Base-by-base conservation (phyloP, 2,113 vertebrate species). In the Petroica traversi region DNA sequence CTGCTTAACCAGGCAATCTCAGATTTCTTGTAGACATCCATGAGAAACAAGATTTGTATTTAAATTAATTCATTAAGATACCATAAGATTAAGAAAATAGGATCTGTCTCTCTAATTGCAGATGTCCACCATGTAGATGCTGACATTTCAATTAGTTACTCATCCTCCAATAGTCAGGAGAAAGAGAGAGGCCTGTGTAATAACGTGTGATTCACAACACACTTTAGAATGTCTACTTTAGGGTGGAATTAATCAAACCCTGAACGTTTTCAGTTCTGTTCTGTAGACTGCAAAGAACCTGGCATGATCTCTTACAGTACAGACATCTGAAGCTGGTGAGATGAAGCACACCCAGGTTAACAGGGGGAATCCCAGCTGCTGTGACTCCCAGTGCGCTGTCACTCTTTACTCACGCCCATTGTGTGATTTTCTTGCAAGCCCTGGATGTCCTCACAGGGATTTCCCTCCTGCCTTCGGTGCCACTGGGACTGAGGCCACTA, bases 351-450 rank as follows among this genome's bases (percentile, higher is more conserved):
- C 36, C 14, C 26, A n/a, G 43, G n/a, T 49, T 26, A 51, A 8
- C 2, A 31, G 66, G 48, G 55, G 34, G 69, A 38, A 48, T 12
- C 48, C n/a, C 4, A 3, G 15, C 34, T 25, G 45, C 45, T 49
- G 11, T 6, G 19, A 2, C 31, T n/a, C n/a, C n/a, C n/a, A n/a
- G 57, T 2, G 20, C 1, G 0, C 2, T 24, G 17, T 17, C 22
- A 2, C 58, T 52, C 40, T 25, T 58, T 5, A 19, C 8, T 59
- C 64, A 8, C 9, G 23, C 10, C 28, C 7, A 0, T 1, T 8
- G 7, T 4, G 23, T 7, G 54, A 18, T 38, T 49, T 64, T 33
- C 58, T 26, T 57, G 25, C 45, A 22, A 58, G 36, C 38, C 38
- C 59, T 16, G 23, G 4, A 19, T 54, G 34, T 57, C n/a, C 48